Conservation (phyloP, 2,888 invertebrate species). For the Ashinkailepas kermadecensis region DNA sequence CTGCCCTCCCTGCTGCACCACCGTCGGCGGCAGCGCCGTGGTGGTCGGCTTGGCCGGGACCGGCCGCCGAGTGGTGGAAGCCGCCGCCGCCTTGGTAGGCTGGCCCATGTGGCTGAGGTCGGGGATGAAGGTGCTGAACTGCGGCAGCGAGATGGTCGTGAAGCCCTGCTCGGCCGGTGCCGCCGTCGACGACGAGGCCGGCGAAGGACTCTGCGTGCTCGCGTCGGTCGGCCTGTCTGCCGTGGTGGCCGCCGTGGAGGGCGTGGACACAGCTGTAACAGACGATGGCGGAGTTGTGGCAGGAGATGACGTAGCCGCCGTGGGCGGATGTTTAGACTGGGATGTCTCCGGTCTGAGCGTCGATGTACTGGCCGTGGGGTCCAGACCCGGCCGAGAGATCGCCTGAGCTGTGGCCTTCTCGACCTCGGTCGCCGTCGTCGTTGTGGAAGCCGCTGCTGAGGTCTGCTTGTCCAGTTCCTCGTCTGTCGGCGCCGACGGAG, state of each 20-base stretch:
- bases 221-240: background rate
- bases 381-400: too few relatives aligned
- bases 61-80: background rate
- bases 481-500: background rate
- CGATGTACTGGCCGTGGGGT: too few relatives aligned
- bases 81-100: background rate
- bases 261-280: too few relatives aligned
- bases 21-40: background rate
- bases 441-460: background rate
- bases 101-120: background rate
- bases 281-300: background rate
- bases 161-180: background rate
- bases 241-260: background rate
- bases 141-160: background rate
- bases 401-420: too few relatives aligned
- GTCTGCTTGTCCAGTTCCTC: background rate
- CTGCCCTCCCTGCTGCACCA: background rate
- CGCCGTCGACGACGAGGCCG: background rate
- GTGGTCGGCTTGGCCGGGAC: background rate
- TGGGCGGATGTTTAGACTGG: too few relatives aligned
- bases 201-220: too few relatives aligned
- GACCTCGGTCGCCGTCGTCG: background rate
- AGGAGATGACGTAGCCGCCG: background rate
- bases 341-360: too few relatives aligned
- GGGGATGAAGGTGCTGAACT: slow-evolving; percentile 21